Evolutionary conservation across 2,888 invertebrate species (phyloP), one percentile per base, ranked within the genome.

Genomic region (Xanthorhoe spadicearia): DNA sequence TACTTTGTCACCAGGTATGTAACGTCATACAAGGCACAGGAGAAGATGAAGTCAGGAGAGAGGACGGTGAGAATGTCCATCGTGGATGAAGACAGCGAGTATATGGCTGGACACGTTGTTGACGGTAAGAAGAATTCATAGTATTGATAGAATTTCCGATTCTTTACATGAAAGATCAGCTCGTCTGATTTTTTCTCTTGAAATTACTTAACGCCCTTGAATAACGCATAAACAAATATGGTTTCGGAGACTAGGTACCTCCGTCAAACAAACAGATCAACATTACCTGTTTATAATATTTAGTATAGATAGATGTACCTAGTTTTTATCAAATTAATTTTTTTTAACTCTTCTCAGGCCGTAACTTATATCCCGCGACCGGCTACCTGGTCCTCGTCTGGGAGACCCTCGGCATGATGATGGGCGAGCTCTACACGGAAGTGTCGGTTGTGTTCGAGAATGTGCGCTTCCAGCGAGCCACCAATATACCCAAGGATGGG

Each of bases 381-480:
- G 96, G 96, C 15, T 97, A 97, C 83, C 88, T 98, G 77, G 92
- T 94, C 46, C 88, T 96, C 15, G 96, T 96, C 0, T 97, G 97
- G 97, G 96, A 96, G 78, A 96, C 96, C 0, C 87, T 96, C n/a
- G 96, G 96, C 2, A 93, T 95, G 84, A 95, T 96, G 94, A 92
- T 94, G 84, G 96, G 95, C 62, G 94, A 95, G 51, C 89, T 95
- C 0, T 95, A 93, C 83, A 95, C 96, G 23, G 95, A 97, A 73
- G 93, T 97, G 19, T 95, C 97, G 0, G 96, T 98, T 0, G 95
- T 96, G 5, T 97, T 98, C 84, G 97, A 97, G 83, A 95, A 98
- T 85, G 95, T 98, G 9, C 94, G 95, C 51, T 97, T 98, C 83
- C 94, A 96, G 74, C 94, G 97, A 76, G 98, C 98, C 5, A 98